phyloP scores from a whole-genome alignment of 2,113 vertebrate genomes.

The Petroica traversi region DNA sequence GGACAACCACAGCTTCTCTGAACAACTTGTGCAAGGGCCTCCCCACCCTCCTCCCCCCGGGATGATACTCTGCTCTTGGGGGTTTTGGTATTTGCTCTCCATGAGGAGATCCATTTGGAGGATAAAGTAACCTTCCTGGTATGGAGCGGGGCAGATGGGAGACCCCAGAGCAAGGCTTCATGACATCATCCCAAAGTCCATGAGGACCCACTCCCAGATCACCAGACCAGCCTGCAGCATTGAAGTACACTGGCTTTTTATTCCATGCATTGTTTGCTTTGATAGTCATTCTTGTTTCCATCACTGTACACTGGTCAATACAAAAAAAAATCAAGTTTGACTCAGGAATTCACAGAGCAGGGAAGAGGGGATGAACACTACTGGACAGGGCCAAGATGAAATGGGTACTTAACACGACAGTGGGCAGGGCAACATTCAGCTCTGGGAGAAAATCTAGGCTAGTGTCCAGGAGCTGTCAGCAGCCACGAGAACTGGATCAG shows the following conservation, averaged over 20 bases:
- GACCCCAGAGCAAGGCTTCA: background rate
- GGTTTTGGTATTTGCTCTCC: background rate
- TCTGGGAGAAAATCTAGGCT: constrained; percentile 51
- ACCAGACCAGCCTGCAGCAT: constrained; percentile 52
- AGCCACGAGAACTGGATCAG: background rate
- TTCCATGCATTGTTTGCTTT: constrained; percentile 93
- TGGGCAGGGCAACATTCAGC: constrained; percentile 53
- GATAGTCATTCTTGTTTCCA: constrained; percentile 84
- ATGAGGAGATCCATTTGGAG: background rate
- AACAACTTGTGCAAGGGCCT: fast-evolving
- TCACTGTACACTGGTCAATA: constrained; percentile 84
- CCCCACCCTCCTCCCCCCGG: background rate
- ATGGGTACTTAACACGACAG: constrained; percentile 59
- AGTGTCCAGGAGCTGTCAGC: constrained; percentile 49
- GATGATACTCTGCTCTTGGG: background rate
- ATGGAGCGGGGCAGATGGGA: background rate
- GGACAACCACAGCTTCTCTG: background rate
- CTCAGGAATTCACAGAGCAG: constrained; percentile 49
- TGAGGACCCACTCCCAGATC: background rate
- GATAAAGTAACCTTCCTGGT: background rate
- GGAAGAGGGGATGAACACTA: constrained; percentile 38
- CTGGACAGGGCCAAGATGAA: constrained; percentile 56
- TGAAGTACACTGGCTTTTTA: constrained; percentile 93
- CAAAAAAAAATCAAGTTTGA: constrained; percentile 66
- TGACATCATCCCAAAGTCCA: background rate